Conservation (phyloP, 2,797 vertebrate species). For the Arrhamphus sclerolepis region DNA sequence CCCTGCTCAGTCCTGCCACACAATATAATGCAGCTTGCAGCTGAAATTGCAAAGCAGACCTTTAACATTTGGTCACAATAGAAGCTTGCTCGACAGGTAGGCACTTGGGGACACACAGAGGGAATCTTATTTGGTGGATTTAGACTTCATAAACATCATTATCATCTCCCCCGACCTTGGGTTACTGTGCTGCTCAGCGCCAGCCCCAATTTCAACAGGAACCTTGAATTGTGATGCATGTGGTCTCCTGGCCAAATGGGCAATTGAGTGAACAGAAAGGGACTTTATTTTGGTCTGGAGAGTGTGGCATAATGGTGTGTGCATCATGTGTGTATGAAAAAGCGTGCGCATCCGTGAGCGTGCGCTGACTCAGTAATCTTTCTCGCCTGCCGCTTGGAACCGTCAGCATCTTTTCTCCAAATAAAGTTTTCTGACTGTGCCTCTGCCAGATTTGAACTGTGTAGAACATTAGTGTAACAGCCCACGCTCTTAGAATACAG, state of each 20-base stretch:
- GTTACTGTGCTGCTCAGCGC: constrained; percentile 44
- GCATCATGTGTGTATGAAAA: constrained; percentile 14
- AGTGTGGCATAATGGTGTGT: constrained; percentile 21
- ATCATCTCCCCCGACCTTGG: constrained; percentile 67
- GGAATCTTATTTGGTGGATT: constrained; percentile 70
- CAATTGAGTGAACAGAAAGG: constrained; percentile 63
- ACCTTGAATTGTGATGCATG: constrained; percentile 50
- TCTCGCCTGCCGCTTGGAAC: constrained; percentile 51
- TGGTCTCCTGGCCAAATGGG: constrained; percentile 29
- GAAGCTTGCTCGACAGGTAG: constrained; percentile 47
- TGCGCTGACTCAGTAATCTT: constrained; percentile 74
- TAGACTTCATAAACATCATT: constrained; percentile 77
- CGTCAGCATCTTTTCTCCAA: constrained; percentile 72
- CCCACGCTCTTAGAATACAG: constrained; percentile 70
- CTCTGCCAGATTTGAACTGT: constrained; percentile 71
- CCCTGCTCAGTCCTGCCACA: constrained; percentile 10
- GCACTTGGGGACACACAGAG: constrained; percentile 57
- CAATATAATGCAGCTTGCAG: constrained; percentile 32
- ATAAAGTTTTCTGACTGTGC: constrained; percentile 69
- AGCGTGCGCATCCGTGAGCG: constrained; percentile 23
- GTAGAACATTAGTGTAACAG: constrained; percentile 79
- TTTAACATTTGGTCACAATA: constrained; percentile 49
- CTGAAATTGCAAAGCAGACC: constrained; percentile 59
- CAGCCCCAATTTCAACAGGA: constrained; percentile 70
- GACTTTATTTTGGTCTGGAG: constrained; percentile 20